These are phyloP conservation scores for Brachyrhaphis roseni DNA, from an alignment of 2,797 vertebrate genomes.

Conservation along the genomic window DNA sequence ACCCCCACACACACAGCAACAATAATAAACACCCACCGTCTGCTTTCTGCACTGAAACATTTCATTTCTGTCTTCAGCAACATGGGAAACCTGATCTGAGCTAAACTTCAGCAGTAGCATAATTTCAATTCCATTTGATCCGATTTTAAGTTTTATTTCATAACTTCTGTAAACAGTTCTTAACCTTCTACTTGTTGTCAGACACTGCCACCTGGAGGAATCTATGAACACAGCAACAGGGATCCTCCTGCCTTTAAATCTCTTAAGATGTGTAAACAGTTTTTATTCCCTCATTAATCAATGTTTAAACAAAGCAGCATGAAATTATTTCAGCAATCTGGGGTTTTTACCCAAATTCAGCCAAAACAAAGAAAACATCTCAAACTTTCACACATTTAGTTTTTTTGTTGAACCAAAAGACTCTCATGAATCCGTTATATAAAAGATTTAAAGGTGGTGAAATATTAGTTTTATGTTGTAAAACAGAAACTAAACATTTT, in stretches of 20 bases:
- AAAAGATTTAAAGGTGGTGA: not conserved
- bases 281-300: not conserved
- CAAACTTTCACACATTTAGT: not conserved
- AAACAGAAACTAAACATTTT: not conserved
- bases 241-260: not conserved
- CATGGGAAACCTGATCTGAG: not conserved
- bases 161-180: not conserved
- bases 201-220: conserved; percentile 67
- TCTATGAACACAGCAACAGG: conserved; percentile 23
- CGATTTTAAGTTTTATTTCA: not conserved
- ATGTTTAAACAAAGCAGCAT: not conserved
- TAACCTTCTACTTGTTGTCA: conserved; percentile 51
- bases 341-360: not conserved
- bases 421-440: not conserved
- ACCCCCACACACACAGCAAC: conserved; percentile 30
- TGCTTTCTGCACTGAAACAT: not conserved
- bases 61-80: not conserved
- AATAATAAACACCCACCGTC: conserved; percentile 31
- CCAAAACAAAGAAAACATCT: not conserved
- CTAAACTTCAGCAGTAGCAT: not conserved
- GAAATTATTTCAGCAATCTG: not conserved
- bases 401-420: not conserved
- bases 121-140: not conserved
- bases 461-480: not conserved
- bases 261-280: not conserved